Evolutionary conservation across 2,113 vertebrate species (phyloP).

Genomic region (Hippocampus comes): DNA sequence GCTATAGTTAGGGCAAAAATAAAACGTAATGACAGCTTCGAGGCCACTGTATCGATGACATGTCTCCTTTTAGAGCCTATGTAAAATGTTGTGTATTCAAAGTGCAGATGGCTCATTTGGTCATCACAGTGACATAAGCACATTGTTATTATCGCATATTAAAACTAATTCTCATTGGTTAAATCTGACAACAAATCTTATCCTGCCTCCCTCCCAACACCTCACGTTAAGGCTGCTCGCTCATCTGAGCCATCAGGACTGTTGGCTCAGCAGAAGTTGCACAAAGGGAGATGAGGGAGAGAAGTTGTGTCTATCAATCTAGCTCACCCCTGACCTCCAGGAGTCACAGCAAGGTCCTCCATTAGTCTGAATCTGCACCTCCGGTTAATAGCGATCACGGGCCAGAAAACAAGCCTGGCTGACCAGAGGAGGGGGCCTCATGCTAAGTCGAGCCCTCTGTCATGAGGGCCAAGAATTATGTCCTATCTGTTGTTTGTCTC

Average conservation of each 20-base stretch:
- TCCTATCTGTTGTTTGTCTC: slow-evolving; percentile 71
- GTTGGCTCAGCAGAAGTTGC: slow-evolving; percentile 49
- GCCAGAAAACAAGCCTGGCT: slow-evolving; percentile 18
- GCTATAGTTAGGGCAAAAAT: neutral
- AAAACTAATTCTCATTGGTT: neutral
- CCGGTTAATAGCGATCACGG: slow-evolving; percentile 29
- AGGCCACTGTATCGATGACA: neutral
- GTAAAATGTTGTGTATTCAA: neutral
- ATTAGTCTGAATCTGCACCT: slow-evolving; percentile 40
- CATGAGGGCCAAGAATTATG: slow-evolving; percentile 48
- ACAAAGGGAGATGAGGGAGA: slow-evolving; percentile 18
- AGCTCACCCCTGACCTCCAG: slow-evolving; percentile 52
- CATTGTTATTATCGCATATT: neutral
- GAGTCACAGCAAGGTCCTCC: slow-evolving; percentile 41
- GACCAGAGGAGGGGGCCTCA: slow-evolving; percentile 20
- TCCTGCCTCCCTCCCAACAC: neutral
- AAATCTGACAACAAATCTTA: neutral
- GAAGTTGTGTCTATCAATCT: slow-evolving; percentile 39
- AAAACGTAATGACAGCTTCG: no score
- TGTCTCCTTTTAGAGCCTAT: neutral
- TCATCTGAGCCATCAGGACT: slow-evolving; percentile 7
- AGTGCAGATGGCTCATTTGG: neutral
- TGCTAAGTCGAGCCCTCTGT: slow-evolving; percentile 45
- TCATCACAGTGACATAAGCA: neutral
- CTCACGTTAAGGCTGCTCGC: neutral